Evolutionary conservation across 2,797 vertebrate species (phyloP).

Genomic region (Phyllotis vaccarum): DNA sequence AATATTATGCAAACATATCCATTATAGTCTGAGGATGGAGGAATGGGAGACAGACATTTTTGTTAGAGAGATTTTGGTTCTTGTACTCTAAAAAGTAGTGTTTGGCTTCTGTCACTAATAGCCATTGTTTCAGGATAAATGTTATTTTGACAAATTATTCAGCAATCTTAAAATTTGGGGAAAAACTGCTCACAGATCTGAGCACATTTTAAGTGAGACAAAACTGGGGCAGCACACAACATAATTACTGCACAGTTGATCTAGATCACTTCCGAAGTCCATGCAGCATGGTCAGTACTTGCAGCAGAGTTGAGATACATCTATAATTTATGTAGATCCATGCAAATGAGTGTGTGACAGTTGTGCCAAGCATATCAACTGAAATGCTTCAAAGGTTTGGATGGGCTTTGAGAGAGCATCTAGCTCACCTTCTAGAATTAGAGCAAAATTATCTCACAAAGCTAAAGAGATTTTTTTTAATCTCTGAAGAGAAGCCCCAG

Average conservation of each 20-base stretch:
- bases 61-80: not conserved
- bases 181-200: not conserved
- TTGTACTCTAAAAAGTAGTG: constrained; percentile 11
- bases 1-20: not conserved
- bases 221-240: not conserved
- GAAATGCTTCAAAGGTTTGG: constrained; percentile 23
- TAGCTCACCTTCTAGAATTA: constrained; percentile 36
- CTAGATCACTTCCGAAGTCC: not conserved
- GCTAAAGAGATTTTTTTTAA: constrained; percentile 33
- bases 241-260: not conserved
- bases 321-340: constrained; percentile 55
- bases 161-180: not conserved
- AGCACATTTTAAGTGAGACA: not conserved
- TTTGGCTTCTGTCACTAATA: not conserved
- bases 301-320: not conserved
- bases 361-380: constrained; percentile 46
- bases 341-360: constrained; percentile 19
- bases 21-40: not conserved
- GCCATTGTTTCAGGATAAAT: not conserved
- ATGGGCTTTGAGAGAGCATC: constrained; percentile 28
- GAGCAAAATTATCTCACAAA: constrained; percentile 45
- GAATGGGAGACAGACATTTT: not conserved
- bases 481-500: constrained; percentile 9
- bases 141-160: not conserved
- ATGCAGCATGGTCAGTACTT: not conserved